A percentile compares a stretch with the other conserved stretches of the same genome.
Conservation (phyloP, 2,888 invertebrate genomes). For the Tinea pellionella region DNA sequence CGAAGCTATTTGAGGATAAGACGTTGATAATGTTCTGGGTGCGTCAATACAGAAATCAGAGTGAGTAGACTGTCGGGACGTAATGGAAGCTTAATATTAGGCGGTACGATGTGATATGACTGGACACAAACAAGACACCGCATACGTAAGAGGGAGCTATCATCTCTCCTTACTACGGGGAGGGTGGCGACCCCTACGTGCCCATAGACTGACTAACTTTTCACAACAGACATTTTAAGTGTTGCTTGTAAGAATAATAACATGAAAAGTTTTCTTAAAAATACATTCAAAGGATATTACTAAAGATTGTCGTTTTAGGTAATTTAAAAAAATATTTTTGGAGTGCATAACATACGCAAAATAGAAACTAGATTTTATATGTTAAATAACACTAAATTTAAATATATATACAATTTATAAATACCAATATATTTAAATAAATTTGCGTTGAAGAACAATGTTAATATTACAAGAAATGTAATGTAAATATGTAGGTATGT, state of each 20-base stretch:
- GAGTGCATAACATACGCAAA: too few relatives aligned
- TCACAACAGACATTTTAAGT: slow-evolving; percentile 6
- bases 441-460: too few relatives aligned
- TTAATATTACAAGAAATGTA: too few relatives aligned
- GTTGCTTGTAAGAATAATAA: background rate
- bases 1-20: background rate
- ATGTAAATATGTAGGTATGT: background rate
- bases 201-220: slow-evolving; percentile 6
- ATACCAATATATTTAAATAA: too few relatives aligned
- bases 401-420: too few relatives aligned
- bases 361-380: too few relatives aligned
- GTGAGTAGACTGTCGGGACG: slow-evolving; percentile 18
- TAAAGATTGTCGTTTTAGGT: background rate
- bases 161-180: slow-evolving; percentile 30
- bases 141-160: slow-evolving; percentile 41
- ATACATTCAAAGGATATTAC: background rate
- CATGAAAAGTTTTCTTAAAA: background rate
- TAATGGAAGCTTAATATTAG: slow-evolving; percentile 49
- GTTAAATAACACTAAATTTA: too few relatives aligned
- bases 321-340: too few relatives aligned
- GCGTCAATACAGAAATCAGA: slow-evolving; percentile 9
- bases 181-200: slow-evolving; percentile 19
- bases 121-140: slow-evolving; percentile 57
- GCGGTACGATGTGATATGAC: slow-evolving; percentile 22
- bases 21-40: background rate